Conservation (phyloP, 64 coral and sea anemone genomes). For the Montipora cactus region DNA sequence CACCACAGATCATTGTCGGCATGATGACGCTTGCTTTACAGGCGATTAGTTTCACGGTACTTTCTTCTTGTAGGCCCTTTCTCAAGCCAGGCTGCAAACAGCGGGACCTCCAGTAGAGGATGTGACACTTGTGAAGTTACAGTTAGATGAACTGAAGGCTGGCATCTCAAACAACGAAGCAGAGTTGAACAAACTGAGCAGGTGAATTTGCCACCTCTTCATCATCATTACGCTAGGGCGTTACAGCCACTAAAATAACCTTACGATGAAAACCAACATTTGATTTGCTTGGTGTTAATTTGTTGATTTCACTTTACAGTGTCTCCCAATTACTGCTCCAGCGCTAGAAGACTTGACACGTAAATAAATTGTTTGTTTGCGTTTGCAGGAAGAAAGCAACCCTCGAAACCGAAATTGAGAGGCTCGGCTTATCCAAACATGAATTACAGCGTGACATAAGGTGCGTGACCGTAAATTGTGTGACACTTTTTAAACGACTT, state of each 20-base stretch:
- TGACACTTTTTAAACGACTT: neutral
- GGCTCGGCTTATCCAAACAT: slow-evolving; percentile 3
- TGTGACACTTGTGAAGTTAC: slow-evolving; percentile 4
- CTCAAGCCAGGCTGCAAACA: slow-evolving; percentile 29
- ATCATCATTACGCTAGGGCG: too few relatives aligned
- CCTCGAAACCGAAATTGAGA: slow-evolving; percentile 44
- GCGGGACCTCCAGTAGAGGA: slow-evolving; percentile 14
- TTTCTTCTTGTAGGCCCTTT: neutral
- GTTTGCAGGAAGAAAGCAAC: slow-evolving; percentile 46
- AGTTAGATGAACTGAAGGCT: slow-evolving; percentile 36
- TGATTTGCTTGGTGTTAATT: neutral
- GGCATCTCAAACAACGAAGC: slow-evolving; percentile 29
- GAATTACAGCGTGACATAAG: slow-evolving; percentile 36
- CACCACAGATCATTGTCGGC: too few relatives aligned
- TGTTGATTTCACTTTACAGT: too few relatives aligned
- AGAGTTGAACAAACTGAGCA: slow-evolving; percentile 1
- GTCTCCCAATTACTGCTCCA: too few relatives aligned
- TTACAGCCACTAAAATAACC: too few relatives aligned
- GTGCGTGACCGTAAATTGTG: neutral
- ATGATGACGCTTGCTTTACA: neutral
- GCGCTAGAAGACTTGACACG: too few relatives aligned
- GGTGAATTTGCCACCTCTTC: neutral
- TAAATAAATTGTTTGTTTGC: neutral
- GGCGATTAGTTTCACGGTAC: too few relatives aligned
- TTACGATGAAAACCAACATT: too few relatives aligned